These are phyloP conservation scores for Strongylocentrotus purpuratus DNA, from an alignment of 35 echinoderm and acorn worm genomes.

Conservation along the genomic window DNA sequence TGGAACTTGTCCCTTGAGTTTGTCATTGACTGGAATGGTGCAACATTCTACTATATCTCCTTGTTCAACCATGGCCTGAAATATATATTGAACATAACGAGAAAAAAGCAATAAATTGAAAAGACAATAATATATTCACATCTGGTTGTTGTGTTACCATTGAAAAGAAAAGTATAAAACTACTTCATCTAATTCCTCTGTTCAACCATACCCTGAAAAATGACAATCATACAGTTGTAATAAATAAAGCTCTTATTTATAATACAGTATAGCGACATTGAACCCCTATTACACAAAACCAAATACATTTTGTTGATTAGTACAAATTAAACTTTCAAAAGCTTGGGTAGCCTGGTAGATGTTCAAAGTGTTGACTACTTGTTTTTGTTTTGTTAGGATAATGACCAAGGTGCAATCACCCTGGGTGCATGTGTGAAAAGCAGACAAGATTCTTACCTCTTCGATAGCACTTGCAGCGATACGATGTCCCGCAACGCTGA, in stretches of 20 bases:
- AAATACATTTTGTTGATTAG: too few relatives aligned
- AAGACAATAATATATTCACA: neutral
- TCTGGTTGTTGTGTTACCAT: slow-evolving; percentile 66
- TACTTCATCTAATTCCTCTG: slow-evolving; percentile 66
- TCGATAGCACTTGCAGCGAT: slow-evolving; percentile 87
- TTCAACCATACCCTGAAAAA: slow-evolving; percentile 77
- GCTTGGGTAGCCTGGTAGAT: too few relatives aligned
- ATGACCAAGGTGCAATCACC: too few relatives aligned
- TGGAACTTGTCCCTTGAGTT: slow-evolving; percentile 86
- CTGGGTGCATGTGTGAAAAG: too few relatives aligned
- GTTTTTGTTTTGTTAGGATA: too few relatives aligned
- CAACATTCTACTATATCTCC: slow-evolving; percentile 94
- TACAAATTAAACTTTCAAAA: too few relatives aligned
- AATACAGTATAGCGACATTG: too few relatives aligned
- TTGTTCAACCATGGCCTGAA: slow-evolving; percentile 91
- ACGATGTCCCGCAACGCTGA: slow-evolving; percentile 96
- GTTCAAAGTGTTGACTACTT: too few relatives aligned
- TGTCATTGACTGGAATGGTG: slow-evolving; percentile 84
- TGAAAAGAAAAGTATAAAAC: slow-evolving; percentile 80
- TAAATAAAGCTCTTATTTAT: too few relatives aligned
- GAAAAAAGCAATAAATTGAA: neutral
- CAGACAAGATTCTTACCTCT: slow-evolving; percentile 88
- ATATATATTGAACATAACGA: slow-evolving; percentile 46
- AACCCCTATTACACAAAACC: too few relatives aligned
- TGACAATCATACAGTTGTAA: slow-evolving; percentile 54